Conservation (phyloP, 2,113 vertebrate species). For the Phalacrocorax pelagicus region DNA sequence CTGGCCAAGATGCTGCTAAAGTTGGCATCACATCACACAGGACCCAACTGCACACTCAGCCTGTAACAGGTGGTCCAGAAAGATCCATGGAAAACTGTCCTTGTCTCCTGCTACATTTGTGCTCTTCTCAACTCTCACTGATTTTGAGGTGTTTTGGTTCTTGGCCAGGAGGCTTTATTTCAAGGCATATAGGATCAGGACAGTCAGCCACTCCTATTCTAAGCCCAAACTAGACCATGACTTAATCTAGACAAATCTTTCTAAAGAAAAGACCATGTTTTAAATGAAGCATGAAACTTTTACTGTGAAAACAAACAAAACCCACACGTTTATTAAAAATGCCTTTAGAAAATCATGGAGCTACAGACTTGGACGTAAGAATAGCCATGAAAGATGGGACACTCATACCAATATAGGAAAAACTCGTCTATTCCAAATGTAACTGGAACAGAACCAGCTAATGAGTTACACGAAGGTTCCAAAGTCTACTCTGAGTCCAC, state of each 20-base stretch:
- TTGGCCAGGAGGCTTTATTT: neutral
- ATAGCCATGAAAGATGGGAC: neutral
- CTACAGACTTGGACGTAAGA: neutral
- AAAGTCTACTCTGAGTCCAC: neutral
- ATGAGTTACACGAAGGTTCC: neutral
- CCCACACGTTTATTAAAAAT: neutral
- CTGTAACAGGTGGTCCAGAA: neutral
- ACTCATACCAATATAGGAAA: neutral
- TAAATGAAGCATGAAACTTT: neutral
- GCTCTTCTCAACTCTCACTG: neutral
- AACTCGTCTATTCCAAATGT: neutral
- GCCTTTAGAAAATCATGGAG: neutral
- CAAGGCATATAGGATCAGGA: neutral
- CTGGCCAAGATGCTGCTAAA: neutral
- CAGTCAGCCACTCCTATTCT: neutral
- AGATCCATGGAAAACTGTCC: neutral
- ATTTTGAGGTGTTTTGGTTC: neutral
- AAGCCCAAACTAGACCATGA: neutral
- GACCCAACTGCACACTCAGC: neutral
- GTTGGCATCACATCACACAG: neutral
- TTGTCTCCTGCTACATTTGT: neutral
- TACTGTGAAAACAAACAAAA: fast-evolving
- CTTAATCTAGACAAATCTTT: neutral
- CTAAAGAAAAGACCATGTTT: neutral
- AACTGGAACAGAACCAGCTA: neutral